phyloP scores from a whole-genome alignment of 2,113 vertebrate species.

The Epinephelus moara region DNA sequence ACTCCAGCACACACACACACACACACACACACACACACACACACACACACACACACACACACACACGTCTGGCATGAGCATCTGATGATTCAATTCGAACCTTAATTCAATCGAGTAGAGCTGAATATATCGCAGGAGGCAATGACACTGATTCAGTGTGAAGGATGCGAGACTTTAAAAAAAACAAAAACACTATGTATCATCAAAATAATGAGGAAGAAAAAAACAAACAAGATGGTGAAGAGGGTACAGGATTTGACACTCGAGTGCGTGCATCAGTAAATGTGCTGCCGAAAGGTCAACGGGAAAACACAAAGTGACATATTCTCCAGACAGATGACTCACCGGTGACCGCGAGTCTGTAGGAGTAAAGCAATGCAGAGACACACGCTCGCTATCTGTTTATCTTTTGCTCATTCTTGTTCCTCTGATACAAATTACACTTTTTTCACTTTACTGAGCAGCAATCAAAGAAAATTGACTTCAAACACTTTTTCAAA shows the following conservation, averaged over 20 bases:
- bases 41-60: background rate
- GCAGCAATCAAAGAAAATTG: background rate
- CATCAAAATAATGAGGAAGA: slow-evolving; percentile 29
- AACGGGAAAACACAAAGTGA: slow-evolving; percentile 64
- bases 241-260: slow-evolving; percentile 37
- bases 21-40: background rate
- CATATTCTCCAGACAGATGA: slow-evolving; percentile 74
- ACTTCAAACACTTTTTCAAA: slow-evolving; percentile 3
- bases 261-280: slow-evolving; percentile 37
- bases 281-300: slow-evolving; percentile 67
- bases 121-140: slow-evolving; percentile 43
- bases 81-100: slow-evolving; percentile 59
- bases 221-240: slow-evolving; percentile 38
- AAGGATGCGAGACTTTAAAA: slow-evolving; percentile 38
- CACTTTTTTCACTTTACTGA: background rate
- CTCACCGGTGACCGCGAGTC: slow-evolving; percentile 56
- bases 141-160: slow-evolving; percentile 40
- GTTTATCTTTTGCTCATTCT: slow-evolving; percentile 12
- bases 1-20: slow-evolving; percentile 16
- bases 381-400: slow-evolving; percentile 21
- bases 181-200: slow-evolving; percentile 13
- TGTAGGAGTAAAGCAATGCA: slow-evolving; percentile 47
- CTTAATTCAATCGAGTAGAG: slow-evolving; percentile 43
- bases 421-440: slow-evolving; percentile 4
- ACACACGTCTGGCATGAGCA: slow-evolving; percentile 30